Conservation (phyloP, 2,797 vertebrate species). For the Brachyrhaphis roseni region DNA sequence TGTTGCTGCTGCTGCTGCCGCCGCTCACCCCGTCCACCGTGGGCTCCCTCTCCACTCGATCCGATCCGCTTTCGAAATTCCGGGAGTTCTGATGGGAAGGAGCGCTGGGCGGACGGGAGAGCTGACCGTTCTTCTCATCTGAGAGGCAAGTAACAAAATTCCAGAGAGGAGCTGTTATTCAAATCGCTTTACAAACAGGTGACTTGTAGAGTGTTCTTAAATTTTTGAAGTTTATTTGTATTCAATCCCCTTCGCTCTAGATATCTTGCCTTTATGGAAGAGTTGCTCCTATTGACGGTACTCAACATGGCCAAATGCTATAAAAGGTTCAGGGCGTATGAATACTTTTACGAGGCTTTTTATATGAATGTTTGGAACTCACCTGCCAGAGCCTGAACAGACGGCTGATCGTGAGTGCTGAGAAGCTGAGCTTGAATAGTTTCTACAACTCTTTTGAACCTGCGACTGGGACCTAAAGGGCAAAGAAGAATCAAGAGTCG, state of each 20-base stretch:
- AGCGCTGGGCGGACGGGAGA: constrained; percentile 82
- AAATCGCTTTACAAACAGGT: background rate
- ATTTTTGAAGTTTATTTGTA: background rate
- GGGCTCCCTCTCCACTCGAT: constrained; percentile 71
- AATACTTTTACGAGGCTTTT: background rate
- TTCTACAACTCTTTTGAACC: constrained; percentile 93
- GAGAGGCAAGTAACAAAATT: constrained; percentile 18
- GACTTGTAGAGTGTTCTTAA: background rate
- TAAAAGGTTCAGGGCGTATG: background rate
- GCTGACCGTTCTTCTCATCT: constrained; percentile 92
- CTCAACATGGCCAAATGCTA: background rate
- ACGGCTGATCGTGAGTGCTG: constrained; percentile 92
- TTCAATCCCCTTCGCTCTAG: background rate
- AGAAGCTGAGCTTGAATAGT: constrained; percentile 94
- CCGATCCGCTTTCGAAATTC: constrained; percentile 85
- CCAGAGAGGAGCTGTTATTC: background rate
- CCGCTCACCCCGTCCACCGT: constrained; percentile 34
- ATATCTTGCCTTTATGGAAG: background rate
- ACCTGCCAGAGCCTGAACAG: constrained; percentile 92
- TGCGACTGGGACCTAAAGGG: constrained; percentile 88
- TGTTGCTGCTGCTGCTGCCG: constrained; percentile 40
- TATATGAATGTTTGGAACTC: constrained; percentile 27
- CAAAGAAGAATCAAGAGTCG: background rate
- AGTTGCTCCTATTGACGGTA: background rate
- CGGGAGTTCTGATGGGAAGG: constrained; percentile 87